These are phyloP conservation scores for Dynastes hyllus DNA, from an alignment of 2,888 invertebrate genomes.

Conservation along the genomic window DNA sequence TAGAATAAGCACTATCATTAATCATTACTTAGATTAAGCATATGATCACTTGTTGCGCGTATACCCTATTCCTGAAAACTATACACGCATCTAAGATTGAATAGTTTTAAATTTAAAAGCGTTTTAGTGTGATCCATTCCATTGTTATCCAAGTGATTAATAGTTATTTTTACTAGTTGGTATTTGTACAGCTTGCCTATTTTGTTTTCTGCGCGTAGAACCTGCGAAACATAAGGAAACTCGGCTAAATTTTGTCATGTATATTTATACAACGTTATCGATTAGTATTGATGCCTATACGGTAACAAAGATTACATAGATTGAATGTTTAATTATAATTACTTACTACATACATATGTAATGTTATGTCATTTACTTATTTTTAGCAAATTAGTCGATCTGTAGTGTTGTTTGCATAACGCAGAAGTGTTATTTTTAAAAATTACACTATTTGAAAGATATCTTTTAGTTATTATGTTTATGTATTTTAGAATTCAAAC, in stretches of 20 bases:
- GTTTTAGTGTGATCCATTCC: background rate
- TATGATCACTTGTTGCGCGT: conserved; percentile 14
- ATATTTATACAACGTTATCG: conserved; percentile 32
- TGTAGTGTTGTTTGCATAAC: background rate
- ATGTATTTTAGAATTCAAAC: background rate
- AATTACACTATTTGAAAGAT: conserved; percentile 11
- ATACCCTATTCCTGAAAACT: background rate
- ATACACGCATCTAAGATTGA: background rate
- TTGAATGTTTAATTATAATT: conserved; percentile 19
- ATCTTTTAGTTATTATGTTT: background rate
- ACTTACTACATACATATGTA: conserved; percentile 10
- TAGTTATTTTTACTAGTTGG: background rate
- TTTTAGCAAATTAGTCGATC: conserved; percentile 41
- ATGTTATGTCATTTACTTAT: conserved; percentile 30
- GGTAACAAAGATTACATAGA: conserved; percentile 11
- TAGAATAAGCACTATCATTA: no score
- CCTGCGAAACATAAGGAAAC: no score
- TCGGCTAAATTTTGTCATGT: conserved; percentile 6
- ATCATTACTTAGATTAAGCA: background rate
- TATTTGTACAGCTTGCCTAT: background rate
- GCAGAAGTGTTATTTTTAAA: conserved; percentile 24
- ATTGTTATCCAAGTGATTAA: conserved; percentile 16
- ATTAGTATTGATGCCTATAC: background rate
- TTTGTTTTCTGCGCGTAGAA: background rate
- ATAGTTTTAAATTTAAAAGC: background rate